Evolutionary conservation across 2,797 vertebrate species (phyloP), one percentile per base, ranked within the genome.

Genomic region (Phrynocephalus forsythii): DNA sequence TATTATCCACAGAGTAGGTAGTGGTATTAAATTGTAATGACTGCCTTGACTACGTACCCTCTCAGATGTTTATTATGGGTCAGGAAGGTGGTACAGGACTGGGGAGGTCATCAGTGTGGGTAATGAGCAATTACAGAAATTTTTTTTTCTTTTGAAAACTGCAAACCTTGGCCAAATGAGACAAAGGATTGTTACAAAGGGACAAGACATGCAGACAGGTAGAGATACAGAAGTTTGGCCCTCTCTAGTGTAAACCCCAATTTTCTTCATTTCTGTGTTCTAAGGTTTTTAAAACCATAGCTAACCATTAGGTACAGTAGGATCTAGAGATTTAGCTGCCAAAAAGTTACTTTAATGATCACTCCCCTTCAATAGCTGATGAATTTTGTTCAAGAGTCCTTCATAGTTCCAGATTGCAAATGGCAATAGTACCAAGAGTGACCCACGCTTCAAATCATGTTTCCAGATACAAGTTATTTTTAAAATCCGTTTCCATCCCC

Each of bases 1-100:
- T 92, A 99, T 99, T 94, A 99, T 99, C 94, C 99, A 99, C 95
- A 98, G 99, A 97, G 99, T 99, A 97, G 95, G 96, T 94, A 95
- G 89, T 93, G 88, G 92, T 93, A 81, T 83, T 72, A 60, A 90
- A 91, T 33, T 76, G 85, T 85, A 81, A 20, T n/a, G 79, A 71
- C 79, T 50, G 3, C 11, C 52, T 26, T 48, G 63, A 10, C 1
- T 56, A 56, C 44, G 44, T 81, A 0, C 6, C 28, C 11, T 78
- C 20, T 76, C 48, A 24, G 48, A 48, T 76, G 18, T 48, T 8
- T 76, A 13, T 24, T 10, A 76, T 22, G 48, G 9, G 30, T 33
- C 30, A 73, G 22, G 38, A 26, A 48, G 44, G 44, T 26, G 10
- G 44, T 26, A 26, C 9, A 22, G 75, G 28, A 3, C 11, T 9